phyloP scores from a whole-genome alignment of 2,113 vertebrate genomes.

The Pan troglodytes region DNA sequence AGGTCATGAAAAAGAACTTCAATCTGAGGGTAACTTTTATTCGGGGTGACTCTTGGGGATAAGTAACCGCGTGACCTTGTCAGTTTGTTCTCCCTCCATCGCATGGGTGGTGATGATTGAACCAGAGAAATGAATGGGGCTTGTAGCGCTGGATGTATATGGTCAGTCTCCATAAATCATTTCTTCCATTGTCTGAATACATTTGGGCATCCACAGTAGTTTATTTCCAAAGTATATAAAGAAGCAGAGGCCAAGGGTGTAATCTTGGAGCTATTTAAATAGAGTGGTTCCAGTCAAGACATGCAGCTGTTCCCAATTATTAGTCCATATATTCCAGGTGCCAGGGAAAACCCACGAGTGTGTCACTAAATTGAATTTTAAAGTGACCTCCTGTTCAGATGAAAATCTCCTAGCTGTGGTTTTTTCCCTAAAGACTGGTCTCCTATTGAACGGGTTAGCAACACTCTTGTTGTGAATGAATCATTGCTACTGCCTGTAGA shows the following conservation, averaged over 20 bases:
- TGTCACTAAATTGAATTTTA: conserved; percentile 77
- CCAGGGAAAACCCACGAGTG: conserved; percentile 76
- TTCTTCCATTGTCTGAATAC: conserved; percentile 69
- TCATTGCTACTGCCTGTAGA: conserved; percentile 32
- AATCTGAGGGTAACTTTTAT: not conserved
- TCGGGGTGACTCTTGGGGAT: not conserved
- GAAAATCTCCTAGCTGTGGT: conserved; percentile 64
- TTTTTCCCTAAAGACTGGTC: conserved; percentile 35
- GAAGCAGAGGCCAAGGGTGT: conserved; percentile 66
- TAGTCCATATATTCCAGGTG: conserved; percentile 72
- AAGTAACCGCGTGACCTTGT: not conserved
- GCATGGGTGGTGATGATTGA: conserved; percentile 39
- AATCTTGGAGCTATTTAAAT: conserved; percentile 74
- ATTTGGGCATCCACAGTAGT: conserved; percentile 66
- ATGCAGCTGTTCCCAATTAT: conserved; percentile 75
- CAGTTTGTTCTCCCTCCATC: not conserved
- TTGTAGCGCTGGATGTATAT: conserved; percentile 15
- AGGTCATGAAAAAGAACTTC: not conserved
- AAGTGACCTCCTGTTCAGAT: conserved; percentile 73
- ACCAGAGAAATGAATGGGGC: conserved; percentile 28
- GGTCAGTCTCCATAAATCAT: conserved; percentile 65
- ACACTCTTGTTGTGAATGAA: conserved; percentile 26
- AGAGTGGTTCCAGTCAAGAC: conserved; percentile 63
- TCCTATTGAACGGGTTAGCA: conserved; percentile 58
- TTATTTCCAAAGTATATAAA: conserved; percentile 72